Evolutionary conservation across 2,888 invertebrate species (phyloP).

Genomic region (Pachycephus smyrnensis): DNA sequence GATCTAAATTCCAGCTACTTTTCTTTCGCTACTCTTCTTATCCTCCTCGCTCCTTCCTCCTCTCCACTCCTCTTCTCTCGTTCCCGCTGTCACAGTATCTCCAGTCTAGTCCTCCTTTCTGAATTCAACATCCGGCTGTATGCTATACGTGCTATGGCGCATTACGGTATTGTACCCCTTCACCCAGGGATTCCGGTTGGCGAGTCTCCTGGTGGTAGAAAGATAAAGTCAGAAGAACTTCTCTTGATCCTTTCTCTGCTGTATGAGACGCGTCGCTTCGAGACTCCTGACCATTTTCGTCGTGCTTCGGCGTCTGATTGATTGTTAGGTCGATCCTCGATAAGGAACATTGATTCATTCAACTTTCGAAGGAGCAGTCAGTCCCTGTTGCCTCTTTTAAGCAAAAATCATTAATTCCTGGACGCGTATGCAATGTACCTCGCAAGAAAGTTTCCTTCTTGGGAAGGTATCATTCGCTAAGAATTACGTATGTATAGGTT

Average conservation of each 20-base stretch:
- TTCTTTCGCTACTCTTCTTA: neutral
- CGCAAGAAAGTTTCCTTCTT: neutral
- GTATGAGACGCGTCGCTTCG: neutral
- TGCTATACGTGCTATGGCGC: neutral
- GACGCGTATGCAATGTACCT: too few relatives aligned
- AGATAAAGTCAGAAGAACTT: neutral
- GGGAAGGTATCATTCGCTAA: neutral
- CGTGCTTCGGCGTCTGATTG: neutral
- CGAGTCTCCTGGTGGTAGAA: neutral
- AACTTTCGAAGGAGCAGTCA: neutral
- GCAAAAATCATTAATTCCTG: neutral
- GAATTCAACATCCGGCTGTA: slow-evolving; percentile 11
- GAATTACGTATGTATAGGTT: neutral
- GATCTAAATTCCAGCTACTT: neutral
- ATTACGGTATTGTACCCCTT: neutral
- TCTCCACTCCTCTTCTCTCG: slow-evolving; percentile 29
- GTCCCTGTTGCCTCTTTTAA: neutral
- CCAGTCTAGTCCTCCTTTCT: slow-evolving; percentile 18
- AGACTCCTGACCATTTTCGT: neutral
- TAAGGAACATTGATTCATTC: neutral
- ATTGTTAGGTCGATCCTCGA: neutral
- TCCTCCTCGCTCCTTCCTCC: slow-evolving; percentile 20
- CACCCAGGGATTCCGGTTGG: neutral
- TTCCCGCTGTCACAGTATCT: slow-evolving; percentile 29
- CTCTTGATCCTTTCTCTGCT: neutral